Percentiles rank a stretch among this genome's conserved stretches.
Evolutionary conservation across 1,140 invertebrate species (phyloP).

Genomic region (Caenorhabditis inopinata): DNA sequence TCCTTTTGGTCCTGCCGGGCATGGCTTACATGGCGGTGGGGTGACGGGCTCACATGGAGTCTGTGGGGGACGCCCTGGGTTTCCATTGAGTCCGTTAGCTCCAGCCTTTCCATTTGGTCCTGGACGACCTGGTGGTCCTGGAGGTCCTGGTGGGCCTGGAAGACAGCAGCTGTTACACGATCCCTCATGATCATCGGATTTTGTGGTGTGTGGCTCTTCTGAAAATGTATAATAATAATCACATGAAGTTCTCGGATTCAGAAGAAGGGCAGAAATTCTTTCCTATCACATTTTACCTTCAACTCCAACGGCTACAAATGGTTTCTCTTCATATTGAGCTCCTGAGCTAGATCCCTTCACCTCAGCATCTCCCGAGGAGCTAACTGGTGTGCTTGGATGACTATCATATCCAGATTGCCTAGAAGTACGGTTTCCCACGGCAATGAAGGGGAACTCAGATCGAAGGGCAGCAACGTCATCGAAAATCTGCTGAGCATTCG

Average conservation of each 20-base stretch:
- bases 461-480: constrained; percentile 5
- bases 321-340: constrained; percentile 15
- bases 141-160: constrained; percentile 43
- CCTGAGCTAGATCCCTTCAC: background rate
- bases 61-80: constrained; percentile 38
- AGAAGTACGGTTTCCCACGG: constrained; percentile 40
- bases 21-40: constrained; percentile 42
- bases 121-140: constrained; percentile 38
- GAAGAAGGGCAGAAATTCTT: too few relatives aligned
- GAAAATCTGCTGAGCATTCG: constrained; percentile 22
- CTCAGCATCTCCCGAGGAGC: background rate
- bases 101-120: constrained; percentile 42
- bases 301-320: constrained; percentile 24
- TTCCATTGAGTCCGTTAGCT: constrained; percentile 41
- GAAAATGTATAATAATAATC: background rate
- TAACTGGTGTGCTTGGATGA: constrained; percentile 4
- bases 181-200: background rate
- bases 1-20: constrained; percentile 39
- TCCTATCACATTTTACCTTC: background rate
- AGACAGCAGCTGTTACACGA: constrained; percentile 34
- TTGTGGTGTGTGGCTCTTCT: background rate
- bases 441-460: background rate
- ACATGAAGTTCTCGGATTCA: too few relatives aligned
- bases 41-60: constrained; percentile 44
- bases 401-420: constrained; percentile 42